Evolutionary conservation across 2,797 vertebrate genomes (phyloP), one percentile per base, ranked within the genome.

Genomic region (Microctenopoma lineatum): DNA sequence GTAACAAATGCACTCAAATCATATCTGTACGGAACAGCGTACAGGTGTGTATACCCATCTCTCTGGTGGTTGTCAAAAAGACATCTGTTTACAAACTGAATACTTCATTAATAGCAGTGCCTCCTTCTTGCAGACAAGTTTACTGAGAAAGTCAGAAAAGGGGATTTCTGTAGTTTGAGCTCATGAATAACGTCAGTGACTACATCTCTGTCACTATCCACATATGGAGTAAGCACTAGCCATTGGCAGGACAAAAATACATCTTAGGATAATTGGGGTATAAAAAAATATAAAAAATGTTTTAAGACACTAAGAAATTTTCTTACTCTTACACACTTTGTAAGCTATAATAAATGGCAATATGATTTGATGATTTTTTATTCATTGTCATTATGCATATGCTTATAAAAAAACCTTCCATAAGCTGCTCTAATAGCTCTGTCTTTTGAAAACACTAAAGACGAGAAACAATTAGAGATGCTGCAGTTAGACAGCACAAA

Each of bases 21-120:
- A 73, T 80, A 82, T 84, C 60, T 47, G 21, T 65, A 38, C 67
- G 52, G 36, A 80, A 79, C 53, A 73, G 60, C 56, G 25, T 34
- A 10, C 57, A 65, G 46, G 52, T 64, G 59, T 74, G 47, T 76
- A 67, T 60, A 39, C 64, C 48, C 45, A 64, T 18, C 16, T 59
- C 15, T 42, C 36, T 66, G 21, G 56, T 73, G 36, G 34, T 32
- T 50, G 26, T 38, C 36, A 18, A n/a, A 69, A 60, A 39, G 39
- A 21, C 11, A 52, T 26, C 11, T 14, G 13, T 14, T 44, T 16
- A 27, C 16, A 15, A 2, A 51, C 26, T 25, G 7, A 9, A 51
- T 44, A 39, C 26, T 38, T 29, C 2, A 13, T 14, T 66, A 25
- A 66, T 6, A 29, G 25, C 60, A 52, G 11, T 15, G 18, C 4